phyloP scores from a whole-genome alignment of 2,113 vertebrate species.

The Ceratotherium simum region DNA sequence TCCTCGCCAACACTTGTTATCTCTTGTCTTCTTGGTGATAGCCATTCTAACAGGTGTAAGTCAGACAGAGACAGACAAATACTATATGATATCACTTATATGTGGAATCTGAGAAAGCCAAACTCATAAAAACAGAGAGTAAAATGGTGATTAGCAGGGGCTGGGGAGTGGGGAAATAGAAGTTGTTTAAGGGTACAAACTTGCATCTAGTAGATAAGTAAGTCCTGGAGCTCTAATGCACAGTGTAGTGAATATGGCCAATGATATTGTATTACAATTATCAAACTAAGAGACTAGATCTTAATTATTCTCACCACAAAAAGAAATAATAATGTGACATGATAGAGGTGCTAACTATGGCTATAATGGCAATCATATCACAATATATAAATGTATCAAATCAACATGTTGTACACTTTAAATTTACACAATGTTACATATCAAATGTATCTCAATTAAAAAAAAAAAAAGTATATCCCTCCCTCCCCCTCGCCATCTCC shows the following conservation, averaged over 20 bases:
- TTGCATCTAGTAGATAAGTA: background rate
- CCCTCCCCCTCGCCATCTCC: background rate
- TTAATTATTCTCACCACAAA: background rate
- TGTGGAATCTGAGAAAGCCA: background rate
- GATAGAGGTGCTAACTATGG: background rate
- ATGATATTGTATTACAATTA: background rate
- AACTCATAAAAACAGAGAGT: background rate
- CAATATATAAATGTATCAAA: background rate
- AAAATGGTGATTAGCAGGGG: background rate
- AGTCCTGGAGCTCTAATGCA: background rate
- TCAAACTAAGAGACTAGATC: background rate
- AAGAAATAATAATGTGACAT: background rate
- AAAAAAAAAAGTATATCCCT: background rate
- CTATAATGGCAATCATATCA: background rate
- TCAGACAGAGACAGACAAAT: background rate
- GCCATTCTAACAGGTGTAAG: background rate
- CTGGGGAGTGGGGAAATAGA: background rate
- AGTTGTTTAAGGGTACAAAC: background rate
- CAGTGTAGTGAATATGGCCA: background rate
- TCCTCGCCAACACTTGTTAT: background rate
- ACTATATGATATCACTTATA: background rate
- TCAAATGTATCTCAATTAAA: background rate
- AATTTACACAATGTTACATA: background rate
- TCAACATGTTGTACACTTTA: background rate
- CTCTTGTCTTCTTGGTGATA: background rate